Evolutionary conservation across 2,797 vertebrate genomes (phyloP).

Genomic region (Cygnus olor): DNA sequence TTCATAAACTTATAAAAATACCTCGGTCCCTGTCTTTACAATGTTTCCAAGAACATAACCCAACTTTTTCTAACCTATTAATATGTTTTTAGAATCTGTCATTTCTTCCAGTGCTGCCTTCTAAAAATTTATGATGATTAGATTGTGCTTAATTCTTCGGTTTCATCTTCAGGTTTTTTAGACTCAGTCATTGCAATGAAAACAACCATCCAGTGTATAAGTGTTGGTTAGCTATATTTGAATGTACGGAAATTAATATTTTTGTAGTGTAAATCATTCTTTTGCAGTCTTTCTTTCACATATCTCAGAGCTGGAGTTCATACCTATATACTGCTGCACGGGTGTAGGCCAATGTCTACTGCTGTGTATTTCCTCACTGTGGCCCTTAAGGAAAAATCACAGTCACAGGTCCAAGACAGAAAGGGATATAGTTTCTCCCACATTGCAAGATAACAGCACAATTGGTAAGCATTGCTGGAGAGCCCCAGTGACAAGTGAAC

Average conservation of each 20-base stretch:
- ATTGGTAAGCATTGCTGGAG: neutral
- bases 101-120: neutral
- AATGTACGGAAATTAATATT: neutral
- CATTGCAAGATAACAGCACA: neutral
- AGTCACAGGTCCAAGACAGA: neutral
- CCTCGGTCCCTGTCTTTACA: neutral
- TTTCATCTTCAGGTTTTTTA: neutral
- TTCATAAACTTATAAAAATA: neutral
- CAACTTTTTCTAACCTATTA: neutral
- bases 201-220: neutral
- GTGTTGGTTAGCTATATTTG: neutral
- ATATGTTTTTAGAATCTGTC: neutral
- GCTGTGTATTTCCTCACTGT: neutral
- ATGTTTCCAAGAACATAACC: neutral
- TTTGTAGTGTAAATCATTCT: neutral
- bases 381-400: neutral
- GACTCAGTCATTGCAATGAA: neutral
- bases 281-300: neutral
- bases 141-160: neutral
- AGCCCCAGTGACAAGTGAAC: neutral
- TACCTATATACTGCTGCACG: too few relatives aligned
- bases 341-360: neutral
- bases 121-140: neutral
- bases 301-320: neutral
- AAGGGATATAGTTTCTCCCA: neutral